Evolutionary conservation across 2,888 invertebrate genomes (phyloP), one percentile per base, ranked within the genome.

Genomic region (Dynastes hyllus): DNA sequence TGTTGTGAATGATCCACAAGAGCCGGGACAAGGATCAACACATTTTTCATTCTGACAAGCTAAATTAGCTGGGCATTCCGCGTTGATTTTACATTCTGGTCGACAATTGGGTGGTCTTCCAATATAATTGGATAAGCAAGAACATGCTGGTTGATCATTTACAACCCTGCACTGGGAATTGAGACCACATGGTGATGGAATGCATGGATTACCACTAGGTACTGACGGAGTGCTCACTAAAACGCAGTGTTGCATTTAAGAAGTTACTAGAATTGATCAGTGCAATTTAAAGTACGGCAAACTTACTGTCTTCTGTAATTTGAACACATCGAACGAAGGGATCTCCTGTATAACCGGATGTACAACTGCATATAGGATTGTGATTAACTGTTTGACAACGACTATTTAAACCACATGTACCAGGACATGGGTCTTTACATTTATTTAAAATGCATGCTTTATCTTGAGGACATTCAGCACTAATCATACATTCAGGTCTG

Each of bases 281-380:
- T 11, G 13, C 5, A 75, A 63, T 40, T 16, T 55, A 80, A 81
- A 80, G 78, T 22, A 67, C 75, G 22, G 27, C 53, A 53, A 32
- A 27, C 80, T 80, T 80, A 80, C 80, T 67, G 32, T 78, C 69
- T 45, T 80, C 67, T 13, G 55, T 4, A 45, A 61, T 50, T 71
- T 50, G 92, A 81, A 88, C 88, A 88, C 95, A 95, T 87, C 91
- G 90, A 81, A 92, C 91, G 86, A 95, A 95, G 65, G 96, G 95
- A 92, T 96, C 95, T 79, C 96, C 96, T 55, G 93, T 93, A 87
- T 92, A 95, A 82, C 94, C 94, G 82, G 92, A 90, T 79, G 94
- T 92, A 86, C 97, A 97, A 86, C 94, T 95, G 89, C 97, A 97
- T 84, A 96, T 94, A 51, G 96, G 96, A 87, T 95, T 95, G 86